Evolutionary conservation across 2,888 invertebrate species (phyloP).

Genomic region (Bellardia bayeri): DNA sequence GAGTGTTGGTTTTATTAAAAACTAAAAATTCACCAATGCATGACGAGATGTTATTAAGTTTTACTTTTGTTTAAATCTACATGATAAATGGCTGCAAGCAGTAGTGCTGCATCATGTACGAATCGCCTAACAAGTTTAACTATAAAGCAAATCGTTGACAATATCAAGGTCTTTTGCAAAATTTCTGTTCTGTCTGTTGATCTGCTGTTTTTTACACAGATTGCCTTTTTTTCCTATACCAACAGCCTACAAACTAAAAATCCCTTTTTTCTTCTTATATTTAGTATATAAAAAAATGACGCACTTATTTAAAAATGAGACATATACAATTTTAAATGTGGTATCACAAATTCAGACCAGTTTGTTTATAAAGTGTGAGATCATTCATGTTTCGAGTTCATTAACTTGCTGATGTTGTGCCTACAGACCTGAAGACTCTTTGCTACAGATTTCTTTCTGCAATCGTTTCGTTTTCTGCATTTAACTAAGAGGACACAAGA

Average conservation of each 20-base stretch:
- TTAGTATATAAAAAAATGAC: constrained; percentile 15
- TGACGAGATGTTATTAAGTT: constrained; percentile 65
- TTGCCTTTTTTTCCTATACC: not conserved
- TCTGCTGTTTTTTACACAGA: constrained; percentile 14
- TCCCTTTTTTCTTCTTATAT: constrained; percentile 47
- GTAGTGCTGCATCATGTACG: constrained; percentile 26
- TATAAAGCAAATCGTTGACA: constrained; percentile 74
- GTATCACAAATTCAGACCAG: not conserved
- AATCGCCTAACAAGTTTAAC: not conserved
- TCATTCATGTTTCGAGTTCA: constrained; percentile 70
- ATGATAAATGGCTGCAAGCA: constrained; percentile 55
- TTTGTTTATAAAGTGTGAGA: constrained; percentile 61
- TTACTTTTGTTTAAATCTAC: constrained; percentile 63
- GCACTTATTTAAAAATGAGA: constrained; percentile 57
- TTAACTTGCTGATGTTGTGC: constrained; percentile 58
- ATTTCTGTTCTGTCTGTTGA: constrained; percentile 39
- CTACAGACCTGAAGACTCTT: constrained; percentile 1
- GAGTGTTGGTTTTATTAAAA: constrained; percentile 27
- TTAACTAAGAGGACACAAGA: not conserved
- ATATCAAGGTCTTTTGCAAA: constrained; percentile 74
- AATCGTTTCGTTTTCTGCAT: not conserved
- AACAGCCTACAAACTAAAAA: constrained; percentile 38
- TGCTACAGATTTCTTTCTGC: not conserved
- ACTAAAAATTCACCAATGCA: constrained; percentile 68
- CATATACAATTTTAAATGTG: not conserved